A percentile compares a stretch with the other conserved stretches of the same genome.
Conservation (phyloP, 2,797 vertebrate species). For the Dermochelys coriacea region DNA sequence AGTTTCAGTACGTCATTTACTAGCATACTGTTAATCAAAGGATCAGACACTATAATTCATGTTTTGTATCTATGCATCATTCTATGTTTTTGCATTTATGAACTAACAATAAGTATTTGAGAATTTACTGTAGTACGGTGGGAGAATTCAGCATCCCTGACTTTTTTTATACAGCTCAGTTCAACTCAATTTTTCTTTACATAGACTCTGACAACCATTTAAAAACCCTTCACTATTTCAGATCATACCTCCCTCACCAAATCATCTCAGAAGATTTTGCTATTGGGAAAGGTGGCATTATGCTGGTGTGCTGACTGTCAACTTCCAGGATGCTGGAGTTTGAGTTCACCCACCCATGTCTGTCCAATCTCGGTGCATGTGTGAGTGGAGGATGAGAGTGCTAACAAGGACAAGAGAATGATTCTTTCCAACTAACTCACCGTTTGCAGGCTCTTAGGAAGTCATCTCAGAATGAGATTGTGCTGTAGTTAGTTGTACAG, state of each 20-base stretch:
- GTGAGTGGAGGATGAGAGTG: background rate
- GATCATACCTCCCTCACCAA: background rate
- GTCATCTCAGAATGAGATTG: background rate
- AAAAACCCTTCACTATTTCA: background rate
- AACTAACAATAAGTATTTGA: background rate
- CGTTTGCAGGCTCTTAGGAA: background rate
- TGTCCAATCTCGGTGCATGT: background rate
- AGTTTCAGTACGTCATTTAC: background rate
- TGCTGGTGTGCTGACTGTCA: background rate
- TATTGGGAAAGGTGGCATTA: background rate
- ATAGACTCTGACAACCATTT: background rate
- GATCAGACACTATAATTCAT: rapidly evolving
- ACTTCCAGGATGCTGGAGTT: rapidly evolving
- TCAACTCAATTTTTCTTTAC: background rate
- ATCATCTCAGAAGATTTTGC: rapidly evolving
- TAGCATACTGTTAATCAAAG: background rate
- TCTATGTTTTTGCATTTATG: background rate
- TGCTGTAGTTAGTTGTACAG: background rate
- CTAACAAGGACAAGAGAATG: background rate
- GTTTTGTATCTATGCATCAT: background rate
- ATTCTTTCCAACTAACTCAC: background rate
- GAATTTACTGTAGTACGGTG: background rate
- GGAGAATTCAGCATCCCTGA: background rate
- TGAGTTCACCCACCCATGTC: background rate
- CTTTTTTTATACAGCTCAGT: background rate